phyloP scores from a whole-genome alignment of 2,797 vertebrate species.

The Anomalospiza imberbis region DNA sequence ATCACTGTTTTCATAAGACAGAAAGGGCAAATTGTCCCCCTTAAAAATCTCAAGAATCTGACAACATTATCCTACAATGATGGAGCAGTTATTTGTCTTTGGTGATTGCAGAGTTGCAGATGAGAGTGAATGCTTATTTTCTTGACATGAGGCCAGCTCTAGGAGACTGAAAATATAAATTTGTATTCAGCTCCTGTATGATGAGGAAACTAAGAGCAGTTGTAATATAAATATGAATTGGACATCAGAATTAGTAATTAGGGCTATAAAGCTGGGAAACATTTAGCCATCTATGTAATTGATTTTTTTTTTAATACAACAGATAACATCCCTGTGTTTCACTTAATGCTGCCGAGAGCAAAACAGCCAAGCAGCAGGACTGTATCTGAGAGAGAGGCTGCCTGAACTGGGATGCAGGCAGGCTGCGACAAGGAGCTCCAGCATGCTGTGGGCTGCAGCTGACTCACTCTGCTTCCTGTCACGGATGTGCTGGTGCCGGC shows the following conservation, averaged over 20 bases:
- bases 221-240: not conserved
- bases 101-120: not conserved
- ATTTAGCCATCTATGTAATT: not conserved
- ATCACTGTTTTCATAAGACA: not conserved
- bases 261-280: not conserved
- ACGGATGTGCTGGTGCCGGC: not conserved
- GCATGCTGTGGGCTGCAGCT: conserved; percentile 42
- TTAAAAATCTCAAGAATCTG: conserved; percentile 10
- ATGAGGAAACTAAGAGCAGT: not conserved
- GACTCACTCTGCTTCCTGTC: not conserved
- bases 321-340: not conserved
- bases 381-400: not conserved
- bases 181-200: not conserved
- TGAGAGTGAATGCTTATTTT: conserved; percentile 15
- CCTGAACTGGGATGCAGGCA: not conserved
- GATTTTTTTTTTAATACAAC: not conserved
- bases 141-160: not conserved
- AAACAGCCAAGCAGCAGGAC: not conserved
- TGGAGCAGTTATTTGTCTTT: not conserved
- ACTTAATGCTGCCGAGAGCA: accelerated
- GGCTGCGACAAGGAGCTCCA: not conserved
- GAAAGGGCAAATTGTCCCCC: conserved; percentile 2
- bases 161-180: not conserved
- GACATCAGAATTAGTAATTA: not conserved
- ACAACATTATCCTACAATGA: not conserved